Conservation (phyloP, 2,888 invertebrate species). For the Drosophila aldrichi region DNA sequence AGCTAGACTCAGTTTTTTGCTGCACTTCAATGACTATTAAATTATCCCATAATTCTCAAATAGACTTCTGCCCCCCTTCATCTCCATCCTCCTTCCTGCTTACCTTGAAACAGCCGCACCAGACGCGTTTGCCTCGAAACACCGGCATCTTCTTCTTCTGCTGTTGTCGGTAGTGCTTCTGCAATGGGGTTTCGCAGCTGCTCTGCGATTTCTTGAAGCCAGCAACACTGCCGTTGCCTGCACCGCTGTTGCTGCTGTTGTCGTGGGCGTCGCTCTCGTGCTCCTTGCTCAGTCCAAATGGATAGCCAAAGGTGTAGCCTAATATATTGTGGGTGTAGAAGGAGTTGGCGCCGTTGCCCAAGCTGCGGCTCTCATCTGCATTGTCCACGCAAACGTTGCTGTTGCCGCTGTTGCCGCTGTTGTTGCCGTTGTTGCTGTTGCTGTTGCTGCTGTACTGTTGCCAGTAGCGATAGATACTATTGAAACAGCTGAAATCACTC, state of each 20-base stretch:
- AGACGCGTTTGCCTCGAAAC: constrained; percentile 87
- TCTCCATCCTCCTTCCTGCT: constrained; percentile 57
- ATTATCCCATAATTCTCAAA: not conserved
- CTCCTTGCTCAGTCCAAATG: constrained; percentile 73
- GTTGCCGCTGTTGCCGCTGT: constrained; percentile 17
- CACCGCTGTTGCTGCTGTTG: constrained; percentile 30
- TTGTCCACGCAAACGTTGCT: constrained; percentile 41
- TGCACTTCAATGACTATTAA: not conserved
- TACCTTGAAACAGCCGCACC: constrained; percentile 95
- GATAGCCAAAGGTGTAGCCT: constrained; percentile 84
- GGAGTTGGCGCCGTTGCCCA: constrained; percentile 70
- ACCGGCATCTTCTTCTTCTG: constrained; percentile 88
- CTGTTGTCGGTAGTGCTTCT: constrained; percentile 85
- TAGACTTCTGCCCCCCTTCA: not conserved
- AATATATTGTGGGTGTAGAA: constrained; percentile 84
- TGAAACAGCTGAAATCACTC: constrained; percentile 86
- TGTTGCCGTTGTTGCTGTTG: constrained; percentile 29
- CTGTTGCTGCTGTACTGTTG: constrained; percentile 63
- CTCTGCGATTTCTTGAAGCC: constrained; percentile 37
- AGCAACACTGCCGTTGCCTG: constrained; percentile 12
- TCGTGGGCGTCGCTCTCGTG: constrained; percentile 29
- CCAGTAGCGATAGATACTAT: constrained; percentile 82
- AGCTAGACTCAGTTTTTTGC: too few relatives aligned
- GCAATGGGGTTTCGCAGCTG: constrained; percentile 83
- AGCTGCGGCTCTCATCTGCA: constrained; percentile 61